Evolutionary conservation across 2,797 vertebrate genomes (phyloP).

Genomic region (Arnoldichthys spilopterus): DNA sequence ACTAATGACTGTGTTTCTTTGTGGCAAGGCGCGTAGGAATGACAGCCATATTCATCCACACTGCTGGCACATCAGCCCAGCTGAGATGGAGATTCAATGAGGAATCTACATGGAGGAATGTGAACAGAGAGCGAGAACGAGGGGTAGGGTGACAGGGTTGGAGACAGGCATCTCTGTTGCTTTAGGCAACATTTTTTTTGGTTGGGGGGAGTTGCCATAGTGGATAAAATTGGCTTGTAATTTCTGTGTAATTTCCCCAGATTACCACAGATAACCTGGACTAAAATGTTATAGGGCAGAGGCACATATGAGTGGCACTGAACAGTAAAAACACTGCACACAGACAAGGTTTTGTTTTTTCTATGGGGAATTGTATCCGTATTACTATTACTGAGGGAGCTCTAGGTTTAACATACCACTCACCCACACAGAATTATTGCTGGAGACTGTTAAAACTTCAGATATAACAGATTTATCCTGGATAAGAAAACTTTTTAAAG

Average conservation of each 20-base stretch:
- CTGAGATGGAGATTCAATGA: slow-evolving; percentile 58
- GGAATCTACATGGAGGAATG: slow-evolving; percentile 53
- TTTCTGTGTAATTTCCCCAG: neutral
- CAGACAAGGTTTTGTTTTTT: neutral
- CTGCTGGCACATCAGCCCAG: slow-evolving; percentile 47
- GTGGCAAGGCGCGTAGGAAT: slow-evolving; percentile 68
- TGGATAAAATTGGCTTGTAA: neutral
- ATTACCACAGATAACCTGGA: neutral
- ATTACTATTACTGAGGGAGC: neutral
- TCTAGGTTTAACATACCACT: neutral
- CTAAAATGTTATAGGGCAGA: too few relatives aligned
- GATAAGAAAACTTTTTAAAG: neutral
- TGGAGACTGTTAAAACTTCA: neutral
- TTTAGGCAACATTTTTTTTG: neutral
- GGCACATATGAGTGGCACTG: neutral
- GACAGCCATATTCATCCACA: slow-evolving; percentile 69
- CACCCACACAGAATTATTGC: neutral
- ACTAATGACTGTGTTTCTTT: slow-evolving; percentile 75
- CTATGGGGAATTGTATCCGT: neutral
- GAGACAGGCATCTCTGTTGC: neutral
- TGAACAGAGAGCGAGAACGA: slow-evolving; percentile 9
- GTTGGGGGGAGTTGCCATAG: neutral
- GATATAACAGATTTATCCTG: neutral
- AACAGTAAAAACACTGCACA: neutral
- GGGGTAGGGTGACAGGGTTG: neutral